Conservation (phyloP, 2,797 vertebrate species). For the Jordanella pulchra region DNA sequence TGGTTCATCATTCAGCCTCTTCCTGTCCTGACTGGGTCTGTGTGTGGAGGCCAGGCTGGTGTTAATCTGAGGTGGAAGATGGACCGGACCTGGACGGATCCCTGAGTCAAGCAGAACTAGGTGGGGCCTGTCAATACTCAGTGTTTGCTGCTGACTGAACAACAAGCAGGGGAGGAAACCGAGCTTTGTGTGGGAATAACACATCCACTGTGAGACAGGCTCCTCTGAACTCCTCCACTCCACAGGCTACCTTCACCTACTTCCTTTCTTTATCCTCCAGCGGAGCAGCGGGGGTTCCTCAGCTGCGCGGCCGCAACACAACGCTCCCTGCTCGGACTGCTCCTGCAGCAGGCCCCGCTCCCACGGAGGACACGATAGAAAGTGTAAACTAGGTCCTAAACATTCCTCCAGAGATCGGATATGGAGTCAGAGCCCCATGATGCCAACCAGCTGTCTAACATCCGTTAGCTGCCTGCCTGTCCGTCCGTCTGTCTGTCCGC, state of each 20-base stretch:
- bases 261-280: slow-evolving; percentile 37
- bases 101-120: slow-evolving; percentile 61
- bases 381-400: background rate
- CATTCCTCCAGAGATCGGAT: background rate
- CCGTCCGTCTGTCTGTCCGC: slow-evolving; percentile 47
- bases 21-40: slow-evolving; percentile 12
- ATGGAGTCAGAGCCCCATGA: slow-evolving; percentile 21
- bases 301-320: slow-evolving; percentile 33
- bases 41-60: slow-evolving; percentile 35
- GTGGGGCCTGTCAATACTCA: slow-evolving; percentile 68
- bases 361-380: slow-evolving; percentile 18
- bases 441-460: slow-evolving; percentile 19
- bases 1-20: background rate
- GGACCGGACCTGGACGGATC: slow-evolving; percentile 38
- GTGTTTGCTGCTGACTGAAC: slow-evolving; percentile 50
- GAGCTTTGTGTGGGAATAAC: slow-evolving; percentile 29
- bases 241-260: slow-evolving; percentile 29
- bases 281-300: slow-evolving; percentile 45
- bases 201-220: background rate
- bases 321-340: slow-evolving; percentile 27
- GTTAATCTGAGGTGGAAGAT: slow-evolving; percentile 44
- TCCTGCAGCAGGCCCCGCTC: slow-evolving; percentile 47
- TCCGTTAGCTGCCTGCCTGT: slow-evolving; percentile 29
- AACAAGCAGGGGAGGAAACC: slow-evolving; percentile 44
- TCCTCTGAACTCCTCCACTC: slow-evolving; percentile 37